Evolutionary conservation across 2,888 invertebrate genomes (phyloP), one percentile per base, ranked within the genome.

Genomic region (Erebia palarica): DNA sequence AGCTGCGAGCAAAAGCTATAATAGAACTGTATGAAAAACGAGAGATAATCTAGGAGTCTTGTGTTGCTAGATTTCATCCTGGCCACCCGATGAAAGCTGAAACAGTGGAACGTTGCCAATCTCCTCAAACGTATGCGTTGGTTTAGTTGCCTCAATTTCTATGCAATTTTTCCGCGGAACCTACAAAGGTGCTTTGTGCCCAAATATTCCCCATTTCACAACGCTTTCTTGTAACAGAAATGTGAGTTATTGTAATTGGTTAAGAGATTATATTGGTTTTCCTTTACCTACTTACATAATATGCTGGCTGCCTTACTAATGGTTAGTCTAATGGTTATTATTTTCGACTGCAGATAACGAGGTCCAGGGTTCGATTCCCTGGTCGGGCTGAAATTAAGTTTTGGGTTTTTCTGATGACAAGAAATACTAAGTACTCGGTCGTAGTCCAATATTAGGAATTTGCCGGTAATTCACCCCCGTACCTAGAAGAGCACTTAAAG

Each of bases 71-170:
- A 44, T 7, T 1, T 2, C 7, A 47, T 13, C 13, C 18, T 65
- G 65, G 57, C 58, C 51, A 60, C 51, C 60, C 49, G 3, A 60
- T 36, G 4, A 77, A 78, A 81, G 83, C 82, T 78, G 81, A 83
- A 82, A 82, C 81, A 81, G 82, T 88, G 89, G 88, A 89, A 86
- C 81, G 72, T 79, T 86, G 89, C 89, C 89, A 89, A 73, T 71
- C 68, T 73, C 65, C 18, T 57, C 61, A 57, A 65, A 65, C 75
- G 73, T 75, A 73, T 67, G 75, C 70, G 42, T 51, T 18, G 69
- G 21, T 63, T 68, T 68, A 76, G 70, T 73, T 67, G 68, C 70
- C 70, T 71, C 74, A 69, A 73, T 75, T 72, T 72, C 69, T 51
- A 75, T 74, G 71, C 71, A 73, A 73, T 71, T 68, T 74, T 72